Percentiles rank a stretch among this genome's conserved stretches.
phyloP scores from a whole-genome alignment of 2,113 vertebrate species.

The Trematomus loennbergii region DNA sequence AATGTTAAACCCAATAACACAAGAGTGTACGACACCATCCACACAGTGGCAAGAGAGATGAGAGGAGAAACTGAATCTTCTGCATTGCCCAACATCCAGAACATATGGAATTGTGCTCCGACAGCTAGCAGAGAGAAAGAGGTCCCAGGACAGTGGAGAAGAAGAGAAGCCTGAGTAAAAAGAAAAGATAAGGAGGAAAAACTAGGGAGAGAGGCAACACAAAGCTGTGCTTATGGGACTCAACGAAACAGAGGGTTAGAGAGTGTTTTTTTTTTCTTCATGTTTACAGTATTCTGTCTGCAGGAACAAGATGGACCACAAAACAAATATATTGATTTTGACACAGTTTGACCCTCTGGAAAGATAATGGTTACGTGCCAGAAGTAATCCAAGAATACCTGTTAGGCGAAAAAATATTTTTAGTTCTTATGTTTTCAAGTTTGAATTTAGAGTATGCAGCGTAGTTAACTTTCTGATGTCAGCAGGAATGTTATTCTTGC shows the following conservation, averaged over 20 bases:
- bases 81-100: not conserved
- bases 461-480: slow-evolving; percentile 2
- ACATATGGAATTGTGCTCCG: not conserved
- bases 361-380: not conserved
- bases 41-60: not conserved
- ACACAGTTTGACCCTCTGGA: not conserved
- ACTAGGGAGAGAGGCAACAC: not conserved
- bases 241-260: not conserved
- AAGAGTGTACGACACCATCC: not conserved
- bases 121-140: not conserved
- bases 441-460: not conserved
- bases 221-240: slow-evolving; percentile 4
- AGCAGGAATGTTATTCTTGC: not conserved
- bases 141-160: not conserved
- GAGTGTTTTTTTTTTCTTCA: not conserved
- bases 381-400: not conserved
- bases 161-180: not conserved
- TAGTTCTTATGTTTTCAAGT: not conserved
- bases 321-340: not conserved
- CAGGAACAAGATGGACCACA: not conserved
- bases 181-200: not conserved
- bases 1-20: too few relatives aligned
- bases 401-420: not conserved
- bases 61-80: not conserved
- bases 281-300: not conserved